phyloP scores from a whole-genome alignment of 2,113 vertebrate genomes.

The Scomber scombrus region DNA sequence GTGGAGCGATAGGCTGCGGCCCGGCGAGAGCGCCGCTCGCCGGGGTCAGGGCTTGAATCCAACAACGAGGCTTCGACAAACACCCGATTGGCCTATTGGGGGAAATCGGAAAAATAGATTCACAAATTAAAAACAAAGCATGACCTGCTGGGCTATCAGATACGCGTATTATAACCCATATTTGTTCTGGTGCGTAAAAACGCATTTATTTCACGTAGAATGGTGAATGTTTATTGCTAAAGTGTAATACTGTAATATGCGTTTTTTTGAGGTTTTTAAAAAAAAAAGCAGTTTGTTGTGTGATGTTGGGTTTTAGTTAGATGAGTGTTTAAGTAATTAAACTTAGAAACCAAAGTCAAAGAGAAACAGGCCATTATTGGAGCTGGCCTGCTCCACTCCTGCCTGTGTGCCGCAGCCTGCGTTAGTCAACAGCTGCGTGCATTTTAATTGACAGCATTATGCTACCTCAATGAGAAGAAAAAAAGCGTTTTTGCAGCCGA shows the following conservation, averaged over 20 bases:
- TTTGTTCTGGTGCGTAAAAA: conserved; percentile 69
- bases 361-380: conserved; percentile 49
- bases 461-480: conserved; percentile 69
- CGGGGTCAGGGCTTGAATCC: conserved; percentile 84
- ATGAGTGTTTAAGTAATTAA: conserved; percentile 55
- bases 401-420: conserved; percentile 60
- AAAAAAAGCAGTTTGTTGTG: conserved; percentile 40
- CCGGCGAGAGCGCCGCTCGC: conserved; percentile 82
- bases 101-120: conserved; percentile 78
- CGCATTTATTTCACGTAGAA: conserved; percentile 61
- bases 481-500: conserved; percentile 45
- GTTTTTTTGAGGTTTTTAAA: conserved; percentile 16
- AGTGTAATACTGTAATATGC: conserved; percentile 67
- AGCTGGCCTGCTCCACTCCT: conserved; percentile 63
- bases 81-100: conserved; percentile 84
- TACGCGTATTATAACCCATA: conserved; percentile 75
- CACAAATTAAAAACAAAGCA: conserved; percentile 79
- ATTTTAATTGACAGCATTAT: conserved; percentile 63
- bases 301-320: conserved; percentile 40
- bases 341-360: conserved; percentile 72
- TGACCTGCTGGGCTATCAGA: conserved; percentile 71
- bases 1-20: conserved; percentile 85
- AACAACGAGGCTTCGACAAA: conserved; percentile 87
- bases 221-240: conserved; percentile 56
- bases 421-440: conserved; percentile 72